Conservation (phyloP, 2,113 vertebrate species). For the Aplodontia rufa region DNA sequence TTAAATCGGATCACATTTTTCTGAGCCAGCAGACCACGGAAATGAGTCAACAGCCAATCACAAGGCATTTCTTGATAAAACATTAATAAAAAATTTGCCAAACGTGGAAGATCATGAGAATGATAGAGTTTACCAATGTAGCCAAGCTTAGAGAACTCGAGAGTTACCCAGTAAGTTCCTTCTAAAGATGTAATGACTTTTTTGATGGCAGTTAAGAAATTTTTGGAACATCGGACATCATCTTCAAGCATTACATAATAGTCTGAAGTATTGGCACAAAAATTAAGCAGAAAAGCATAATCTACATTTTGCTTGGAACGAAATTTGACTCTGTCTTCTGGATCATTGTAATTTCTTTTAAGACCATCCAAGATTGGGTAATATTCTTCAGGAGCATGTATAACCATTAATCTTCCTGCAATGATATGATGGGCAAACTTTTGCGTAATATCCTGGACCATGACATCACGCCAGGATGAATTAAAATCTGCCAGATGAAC, state of each 20-base stretch:
- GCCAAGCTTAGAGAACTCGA: slow-evolving; percentile 98
- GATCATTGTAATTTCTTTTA: slow-evolving; percentile 99
- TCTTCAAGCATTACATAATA: slow-evolving; percentile 99
- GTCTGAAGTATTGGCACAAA: slow-evolving; percentile 98
- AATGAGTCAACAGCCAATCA: slow-evolving; percentile 98
- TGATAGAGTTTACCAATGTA: slow-evolving; percentile 99
- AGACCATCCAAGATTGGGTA: slow-evolving; percentile 95
- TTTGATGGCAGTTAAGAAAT: slow-evolving; percentile 97
- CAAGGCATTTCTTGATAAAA: slow-evolving; percentile 99
- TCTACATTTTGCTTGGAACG: slow-evolving; percentile 99
- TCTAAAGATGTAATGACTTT: slow-evolving; percentile 97
- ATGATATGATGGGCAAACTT: slow-evolving; percentile 99
- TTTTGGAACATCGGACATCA: slow-evolving; percentile 95
- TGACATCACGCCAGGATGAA: slow-evolving; percentile 92
- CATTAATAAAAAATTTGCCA: slow-evolving; percentile 98
- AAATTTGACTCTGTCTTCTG: slow-evolving; percentile 96
- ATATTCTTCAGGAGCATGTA: slow-evolving; percentile 95
- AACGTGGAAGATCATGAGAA: slow-evolving; percentile 90
- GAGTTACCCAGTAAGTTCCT: slow-evolving; percentile 97
- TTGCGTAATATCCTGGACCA: slow-evolving; percentile 95
- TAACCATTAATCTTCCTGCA: slow-evolving; percentile 94
- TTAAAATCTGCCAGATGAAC: slow-evolving; percentile 97
- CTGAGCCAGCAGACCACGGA: slow-evolving; percentile 94
- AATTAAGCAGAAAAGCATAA: slow-evolving; percentile 93
- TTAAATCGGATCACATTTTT: slow-evolving; percentile 97